These are phyloP conservation scores for Apocrypta bakeri DNA, from an alignment of 1,140 invertebrate genomes.

Conservation along the genomic window DNA sequence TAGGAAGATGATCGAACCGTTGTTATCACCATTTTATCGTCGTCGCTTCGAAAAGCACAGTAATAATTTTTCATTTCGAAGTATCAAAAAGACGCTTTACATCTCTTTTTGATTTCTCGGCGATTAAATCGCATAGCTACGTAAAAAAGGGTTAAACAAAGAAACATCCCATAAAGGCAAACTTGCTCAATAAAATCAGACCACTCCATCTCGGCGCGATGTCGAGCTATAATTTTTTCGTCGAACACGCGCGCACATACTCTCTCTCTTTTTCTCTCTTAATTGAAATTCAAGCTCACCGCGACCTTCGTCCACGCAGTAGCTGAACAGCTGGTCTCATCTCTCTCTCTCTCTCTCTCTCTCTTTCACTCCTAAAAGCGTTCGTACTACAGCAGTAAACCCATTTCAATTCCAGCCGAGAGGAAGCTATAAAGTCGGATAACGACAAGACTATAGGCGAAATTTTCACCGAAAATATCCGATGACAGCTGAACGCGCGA, in stretches of 20 bases:
- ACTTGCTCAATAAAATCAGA: background rate
- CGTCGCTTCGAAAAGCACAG: too few relatives aligned
- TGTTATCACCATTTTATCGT: too few relatives aligned
- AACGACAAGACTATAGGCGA: background rate
- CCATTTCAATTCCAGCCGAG: background rate
- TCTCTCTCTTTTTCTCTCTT: background rate
- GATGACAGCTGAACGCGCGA: background rate
- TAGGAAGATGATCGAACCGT: too few relatives aligned
- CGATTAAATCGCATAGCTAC: too few relatives aligned
- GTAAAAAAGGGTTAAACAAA: too few relatives aligned
- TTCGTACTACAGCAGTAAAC: background rate
- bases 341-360: too few relatives aligned
- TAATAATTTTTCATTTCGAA: too few relatives aligned
- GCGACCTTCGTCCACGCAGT: background rate
- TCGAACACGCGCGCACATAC: too few relatives aligned
- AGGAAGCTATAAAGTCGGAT: background rate
- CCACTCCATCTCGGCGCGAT: background rate
- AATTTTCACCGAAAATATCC: conserved; percentile 6
- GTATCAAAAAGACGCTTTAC: too few relatives aligned
- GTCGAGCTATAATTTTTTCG: background rate
- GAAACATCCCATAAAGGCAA: background rate
- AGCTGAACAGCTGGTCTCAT: background rate
- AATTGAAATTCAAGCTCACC: background rate
- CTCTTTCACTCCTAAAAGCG: background rate
- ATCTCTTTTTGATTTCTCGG: too few relatives aligned